A percentile compares a stretch with the other conserved stretches of the same genome.
phyloP scores from a whole-genome alignment of 2,797 vertebrate species.

The Coendou prehensilis region DNA sequence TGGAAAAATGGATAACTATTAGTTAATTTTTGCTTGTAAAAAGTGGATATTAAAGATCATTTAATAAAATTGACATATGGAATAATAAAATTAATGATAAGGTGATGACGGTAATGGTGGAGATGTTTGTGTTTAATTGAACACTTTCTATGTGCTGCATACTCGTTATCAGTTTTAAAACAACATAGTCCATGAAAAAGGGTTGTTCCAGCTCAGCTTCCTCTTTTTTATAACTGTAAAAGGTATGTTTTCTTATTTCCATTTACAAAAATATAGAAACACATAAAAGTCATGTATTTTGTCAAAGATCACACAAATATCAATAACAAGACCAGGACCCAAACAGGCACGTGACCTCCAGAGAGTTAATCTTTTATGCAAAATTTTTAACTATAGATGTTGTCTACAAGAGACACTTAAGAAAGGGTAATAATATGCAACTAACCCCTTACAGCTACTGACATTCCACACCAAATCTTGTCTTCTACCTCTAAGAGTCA shows the following conservation, averaged over 20 bases:
- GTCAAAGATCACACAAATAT: not conserved
- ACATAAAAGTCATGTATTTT: not conserved
- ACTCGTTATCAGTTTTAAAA: not conserved
- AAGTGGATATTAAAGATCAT: not conserved
- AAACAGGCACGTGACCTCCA: not conserved
- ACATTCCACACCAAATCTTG: not conserved
- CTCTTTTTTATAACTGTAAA: not conserved
- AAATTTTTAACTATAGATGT: slow-evolving; percentile 14
- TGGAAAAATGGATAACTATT: not conserved
- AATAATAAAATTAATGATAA: not conserved
- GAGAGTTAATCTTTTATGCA: not conserved
- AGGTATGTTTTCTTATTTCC: not conserved
- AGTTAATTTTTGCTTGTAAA: not conserved
- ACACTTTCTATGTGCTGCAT: not conserved
- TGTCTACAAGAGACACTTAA: not conserved
- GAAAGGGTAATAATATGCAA: not conserved
- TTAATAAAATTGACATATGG: not conserved
- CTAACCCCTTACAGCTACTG: not conserved
- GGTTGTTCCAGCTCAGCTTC: not conserved
- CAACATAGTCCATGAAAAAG: not conserved
- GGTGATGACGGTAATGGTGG: too few relatives aligned
- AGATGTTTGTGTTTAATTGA: not conserved
- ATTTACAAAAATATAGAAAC: not conserved
- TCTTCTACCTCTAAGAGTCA: not conserved
- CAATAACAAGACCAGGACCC: not conserved